phyloP scores from a whole-genome alignment of 2,113 vertebrate species.

The Damaliscus lunatus region DNA sequence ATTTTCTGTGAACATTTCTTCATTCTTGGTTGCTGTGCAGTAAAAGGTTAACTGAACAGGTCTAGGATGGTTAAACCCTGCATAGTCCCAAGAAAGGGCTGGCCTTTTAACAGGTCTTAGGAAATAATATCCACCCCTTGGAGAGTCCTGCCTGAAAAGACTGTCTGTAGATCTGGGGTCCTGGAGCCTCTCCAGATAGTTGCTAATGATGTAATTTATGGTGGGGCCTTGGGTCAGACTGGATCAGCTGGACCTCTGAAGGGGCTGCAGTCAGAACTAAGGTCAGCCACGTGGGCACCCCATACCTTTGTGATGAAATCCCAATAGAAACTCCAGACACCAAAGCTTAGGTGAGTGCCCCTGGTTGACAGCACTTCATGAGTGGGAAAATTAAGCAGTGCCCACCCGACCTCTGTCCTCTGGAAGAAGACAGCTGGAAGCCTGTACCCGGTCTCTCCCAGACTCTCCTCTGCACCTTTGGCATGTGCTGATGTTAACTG shows the following conservation, averaged over 20 bases:
- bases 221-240: background rate
- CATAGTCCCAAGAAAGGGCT: background rate
- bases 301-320: background rate
- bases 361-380: background rate
- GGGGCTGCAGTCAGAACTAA: background rate
- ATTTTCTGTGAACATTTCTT: background rate
- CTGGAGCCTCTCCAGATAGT: too few species aligned
- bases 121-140: background rate
- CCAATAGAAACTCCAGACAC: background rate
- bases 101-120: background rate
- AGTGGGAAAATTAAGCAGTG: background rate
- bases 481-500: background rate
- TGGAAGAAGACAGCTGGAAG: background rate
- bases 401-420: background rate
- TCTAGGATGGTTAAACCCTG: background rate
- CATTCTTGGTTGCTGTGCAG: background rate
- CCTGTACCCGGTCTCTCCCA: background rate
- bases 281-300: background rate
- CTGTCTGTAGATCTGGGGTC: background rate
- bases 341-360: background rate
- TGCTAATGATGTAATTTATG: background rate
- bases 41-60: background rate
- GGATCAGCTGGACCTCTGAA: background rate
- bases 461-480: background rate
- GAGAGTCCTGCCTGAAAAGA: background rate